Base-by-base conservation (phyloP, 2,797 vertebrate species). In the Smutsia gigantea region DNA sequence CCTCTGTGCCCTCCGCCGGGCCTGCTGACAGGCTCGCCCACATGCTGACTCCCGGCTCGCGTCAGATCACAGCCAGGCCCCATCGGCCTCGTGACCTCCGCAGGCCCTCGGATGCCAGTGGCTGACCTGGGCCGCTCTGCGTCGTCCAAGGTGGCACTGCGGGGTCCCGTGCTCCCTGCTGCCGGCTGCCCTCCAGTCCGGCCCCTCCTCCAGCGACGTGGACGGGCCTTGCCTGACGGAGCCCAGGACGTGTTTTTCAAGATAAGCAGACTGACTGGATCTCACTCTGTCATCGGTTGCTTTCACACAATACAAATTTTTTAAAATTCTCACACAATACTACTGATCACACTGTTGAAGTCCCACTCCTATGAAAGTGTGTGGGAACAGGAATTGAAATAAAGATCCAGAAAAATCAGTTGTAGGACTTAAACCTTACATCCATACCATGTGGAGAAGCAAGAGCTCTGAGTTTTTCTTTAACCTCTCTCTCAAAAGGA, bases 401-500 rank as follows among this genome's bases (percentile, higher is more conserved):
- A 82, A 66, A 72, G 71, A 91, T 72, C 51, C 49, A 96, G 81
- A 89, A 39, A 85, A 87, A 63, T 94, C 53, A 87, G 57, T 2
- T 21, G 17, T 63, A 71, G 31, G 42, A 68, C n/a, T 87, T 34
- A 81, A 84, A 75, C 31, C 25, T 82, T 90, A 87, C 63, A 68
- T 86, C 90, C 83, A 68, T 18, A 71, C 39, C 51, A n/a, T 21
- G 5, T 82, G 39, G 55, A 53, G 72, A 87, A 95, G 83, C 25
- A 82, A 88, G 59, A 34, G 19, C 31, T 81, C 79, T 96, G 74
- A 31, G 77, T 96, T 92, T 64, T 27, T 39, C 74, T 84, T 68
- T 77, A 68, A 82, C 84, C 42, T 68, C 37, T 87, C 63, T 86
- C 77, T 93, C 81, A 42, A 78, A 95, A 61, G 23, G n/a, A 90